Evolutionary conservation across 2,113 vertebrate genomes (phyloP), one percentile per base, ranked within the genome.

Genomic region (Arizona elegans): DNA sequence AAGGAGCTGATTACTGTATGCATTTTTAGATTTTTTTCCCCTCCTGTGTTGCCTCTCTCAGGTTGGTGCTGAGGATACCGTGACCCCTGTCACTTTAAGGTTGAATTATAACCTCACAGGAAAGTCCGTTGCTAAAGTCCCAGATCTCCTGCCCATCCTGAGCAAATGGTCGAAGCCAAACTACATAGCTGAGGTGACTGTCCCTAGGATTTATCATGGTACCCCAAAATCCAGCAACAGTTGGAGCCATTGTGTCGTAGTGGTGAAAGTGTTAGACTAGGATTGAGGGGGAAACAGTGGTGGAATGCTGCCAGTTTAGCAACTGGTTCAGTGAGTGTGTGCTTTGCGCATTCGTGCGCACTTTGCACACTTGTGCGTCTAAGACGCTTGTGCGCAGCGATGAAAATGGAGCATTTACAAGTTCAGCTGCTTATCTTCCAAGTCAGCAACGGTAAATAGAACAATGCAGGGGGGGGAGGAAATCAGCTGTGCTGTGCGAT

Each of bases 81-180:
- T 96, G 90, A 96, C 7, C 21, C 96, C 97, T 38, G 94, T 97
- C 86, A 33, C 54, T 87, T 89, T 97, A 89, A 90, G 92, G 10
- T 93, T 97, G 85, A 93, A 94, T 94, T 96, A 96, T 91, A 94
- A 94, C 3, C 91, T 96, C 85, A 33, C 12, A 1, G 93, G 95
- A 24, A 56, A 93, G 6, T 91, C 94, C 91, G 91, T 94, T 1
- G 0, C 38, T 24, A 93, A 81, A 15, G 23, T 81, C n/a, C 3
- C 1, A 75, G 92, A 90, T 13, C 94, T 97, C 8, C 85, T 1
- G 13, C 96, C 96, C 3, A 88, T 96, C 70, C 56, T 97, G 87
- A 95, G 93, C 3, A 1, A 47, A 92, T 95, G 93, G 23, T 95
- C 96, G 2, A 55, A 8, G 81, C 15, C 62, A 50, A 23, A 29